These are phyloP conservation scores for Silurus meridionalis DNA, from an alignment of 2,113 vertebrate genomes.

Conservation along the genomic window DNA sequence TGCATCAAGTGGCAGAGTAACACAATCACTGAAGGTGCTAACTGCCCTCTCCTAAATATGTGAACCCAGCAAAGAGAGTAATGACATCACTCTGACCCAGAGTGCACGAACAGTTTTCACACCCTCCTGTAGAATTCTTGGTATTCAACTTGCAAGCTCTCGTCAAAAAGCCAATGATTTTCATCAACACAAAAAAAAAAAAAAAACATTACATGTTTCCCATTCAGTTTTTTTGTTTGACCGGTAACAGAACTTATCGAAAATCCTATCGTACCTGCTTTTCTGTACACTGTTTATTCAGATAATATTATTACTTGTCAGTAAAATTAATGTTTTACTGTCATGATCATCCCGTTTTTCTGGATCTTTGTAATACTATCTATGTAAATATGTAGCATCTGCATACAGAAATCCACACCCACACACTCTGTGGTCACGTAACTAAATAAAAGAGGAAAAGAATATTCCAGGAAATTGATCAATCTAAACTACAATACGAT, in stretches of 20 bases:
- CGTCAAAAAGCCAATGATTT: background rate
- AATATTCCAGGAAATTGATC: background rate
- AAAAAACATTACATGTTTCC: background rate
- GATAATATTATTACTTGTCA: background rate
- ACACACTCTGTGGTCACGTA: background rate
- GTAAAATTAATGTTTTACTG: background rate
- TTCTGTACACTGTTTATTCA: background rate
- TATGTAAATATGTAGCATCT: background rate
- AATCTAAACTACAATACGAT: background rate
- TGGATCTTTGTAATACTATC: background rate
- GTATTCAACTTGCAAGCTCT: background rate
- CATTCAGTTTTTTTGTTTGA: background rate
- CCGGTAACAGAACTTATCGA: background rate
- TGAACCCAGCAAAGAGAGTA: background rate
- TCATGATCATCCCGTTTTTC: background rate
- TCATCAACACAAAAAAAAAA: background rate
- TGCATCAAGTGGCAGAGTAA: background rate
- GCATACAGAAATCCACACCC: constrained; percentile 6
- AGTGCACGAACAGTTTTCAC: background rate
- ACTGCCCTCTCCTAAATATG: background rate
- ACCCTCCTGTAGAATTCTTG: background rate
- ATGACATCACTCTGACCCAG: background rate
- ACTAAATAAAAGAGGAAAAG: background rate
- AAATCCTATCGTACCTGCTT: background rate
- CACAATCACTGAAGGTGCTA: background rate